Evolutionary conservation across 1,140 invertebrate species (phyloP).

Genomic region (Panulirus ornatus): DNA sequence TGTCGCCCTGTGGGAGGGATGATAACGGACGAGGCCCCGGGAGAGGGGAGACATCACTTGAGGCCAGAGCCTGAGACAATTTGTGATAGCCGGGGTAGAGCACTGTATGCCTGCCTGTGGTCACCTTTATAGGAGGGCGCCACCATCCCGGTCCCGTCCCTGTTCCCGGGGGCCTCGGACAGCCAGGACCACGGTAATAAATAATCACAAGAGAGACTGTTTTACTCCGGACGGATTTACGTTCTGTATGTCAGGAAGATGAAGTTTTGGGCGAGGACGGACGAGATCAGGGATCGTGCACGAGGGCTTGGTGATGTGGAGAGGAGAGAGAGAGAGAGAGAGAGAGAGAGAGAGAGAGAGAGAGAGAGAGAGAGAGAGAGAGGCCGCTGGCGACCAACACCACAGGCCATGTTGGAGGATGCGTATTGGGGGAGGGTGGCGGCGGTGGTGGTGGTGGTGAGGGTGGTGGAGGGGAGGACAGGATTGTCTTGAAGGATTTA

Average conservation of each 20-base stretch:
- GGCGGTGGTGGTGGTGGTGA: not conserved
- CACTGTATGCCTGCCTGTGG: conserved; percentile 53
- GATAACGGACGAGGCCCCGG: not conserved
- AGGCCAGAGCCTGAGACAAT: conserved; percentile 46
- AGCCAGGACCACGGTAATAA: conserved; percentile 30
- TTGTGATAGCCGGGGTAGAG: conserved; percentile 63
- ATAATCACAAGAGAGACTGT: conserved; percentile 52
- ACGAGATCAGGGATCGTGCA: too few species aligned
- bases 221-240: conserved; percentile 42
- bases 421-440: not conserved
- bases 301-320: too few species aligned
- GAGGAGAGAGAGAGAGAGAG: not conserved
- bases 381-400: too few species aligned
- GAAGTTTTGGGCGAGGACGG: too few species aligned
- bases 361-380: not conserved
- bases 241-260: conserved; percentile 11
- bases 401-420: not conserved
- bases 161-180: not conserved
- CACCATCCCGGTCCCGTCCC: not conserved
- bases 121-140: conserved; percentile 51
- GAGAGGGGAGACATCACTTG: not conserved
- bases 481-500: conserved; percentile 60
- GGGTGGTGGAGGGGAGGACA: not conserved
- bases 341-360: not conserved
- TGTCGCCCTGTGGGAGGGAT: conserved; percentile 12